These are phyloP conservation scores for Spialia ferax DNA, from an alignment of 2,888 invertebrate genomes.

Conservation along the genomic window DNA sequence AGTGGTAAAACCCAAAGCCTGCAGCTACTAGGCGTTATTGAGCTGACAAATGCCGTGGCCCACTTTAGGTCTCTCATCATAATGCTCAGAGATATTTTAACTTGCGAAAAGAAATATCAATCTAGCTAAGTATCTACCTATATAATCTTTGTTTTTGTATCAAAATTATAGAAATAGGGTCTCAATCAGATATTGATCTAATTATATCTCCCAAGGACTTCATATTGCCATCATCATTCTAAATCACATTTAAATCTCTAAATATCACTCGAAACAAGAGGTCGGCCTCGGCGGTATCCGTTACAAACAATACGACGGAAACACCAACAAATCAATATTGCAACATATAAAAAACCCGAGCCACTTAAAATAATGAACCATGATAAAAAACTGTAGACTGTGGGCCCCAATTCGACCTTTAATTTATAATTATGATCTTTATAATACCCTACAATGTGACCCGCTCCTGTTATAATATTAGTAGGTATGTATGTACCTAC, in stretches of 20 bases:
- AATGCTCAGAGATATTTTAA: too few relatives aligned
- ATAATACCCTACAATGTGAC: too few relatives aligned
- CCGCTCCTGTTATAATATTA: too few relatives aligned
- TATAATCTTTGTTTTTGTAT: background rate
- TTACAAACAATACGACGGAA: conserved; percentile 62
- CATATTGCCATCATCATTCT: conserved; percentile 3
- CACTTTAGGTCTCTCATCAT: too few relatives aligned
- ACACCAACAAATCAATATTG: conserved; percentile 51
- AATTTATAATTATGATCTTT: background rate
- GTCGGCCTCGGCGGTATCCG: conserved; percentile 72
- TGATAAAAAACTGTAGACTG: background rate
- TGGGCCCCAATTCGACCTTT: background rate
- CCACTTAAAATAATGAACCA: conserved; percentile 28
- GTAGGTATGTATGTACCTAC: too few relatives aligned
- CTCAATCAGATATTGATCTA: background rate
- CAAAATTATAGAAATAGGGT: background rate
- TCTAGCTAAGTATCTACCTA: too few relatives aligned
- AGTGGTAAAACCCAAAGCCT: background rate
- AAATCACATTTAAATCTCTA: conserved; percentile 26
- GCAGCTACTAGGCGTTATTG: background rate
- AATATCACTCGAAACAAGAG: conserved; percentile 47
- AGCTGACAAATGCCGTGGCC: background rate
- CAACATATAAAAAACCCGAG: conserved; percentile 28
- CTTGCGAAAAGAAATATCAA: too few relatives aligned
- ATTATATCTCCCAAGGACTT: background rate